Conservation (phyloP, 2,113 vertebrate species). For the Rhinogobius similis region DNA sequence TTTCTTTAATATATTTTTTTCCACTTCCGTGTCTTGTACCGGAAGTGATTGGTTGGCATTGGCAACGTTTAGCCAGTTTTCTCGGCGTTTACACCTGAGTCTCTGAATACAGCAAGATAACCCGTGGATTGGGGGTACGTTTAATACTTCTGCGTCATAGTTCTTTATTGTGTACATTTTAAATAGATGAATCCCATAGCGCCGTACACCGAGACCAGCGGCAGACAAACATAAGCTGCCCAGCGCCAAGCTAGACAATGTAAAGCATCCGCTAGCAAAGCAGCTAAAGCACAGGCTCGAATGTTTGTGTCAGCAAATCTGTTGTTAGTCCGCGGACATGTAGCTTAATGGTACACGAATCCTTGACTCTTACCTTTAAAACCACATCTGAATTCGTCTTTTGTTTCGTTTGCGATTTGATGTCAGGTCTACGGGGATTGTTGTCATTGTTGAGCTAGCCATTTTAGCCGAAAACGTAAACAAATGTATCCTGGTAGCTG, state of each 20-base stretch:
- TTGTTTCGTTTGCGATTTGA: neutral
- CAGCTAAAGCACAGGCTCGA: constrained; percentile 44
- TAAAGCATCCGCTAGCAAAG: constrained; percentile 38
- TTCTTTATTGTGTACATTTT: neutral
- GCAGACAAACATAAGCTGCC: constrained; percentile 21
- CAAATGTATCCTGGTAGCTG: constrained; percentile 44
- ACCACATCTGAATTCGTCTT: neutral
- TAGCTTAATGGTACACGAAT: neutral
- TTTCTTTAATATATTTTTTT: too few relatives aligned
- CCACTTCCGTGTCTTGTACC: constrained; percentile 65
- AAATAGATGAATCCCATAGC: neutral
- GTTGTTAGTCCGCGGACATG: neutral
- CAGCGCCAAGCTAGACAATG: constrained; percentile 53
- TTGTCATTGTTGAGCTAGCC: constrained; percentile 30
- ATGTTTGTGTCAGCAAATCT: constrained; percentile 47
- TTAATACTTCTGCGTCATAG: neutral
- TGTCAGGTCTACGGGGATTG: neutral
- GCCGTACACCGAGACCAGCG: neutral
- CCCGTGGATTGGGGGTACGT: constrained; percentile 64
- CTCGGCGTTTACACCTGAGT: constrained; percentile 41
- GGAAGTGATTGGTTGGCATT: constrained; percentile 80
- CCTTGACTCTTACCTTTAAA: neutral
- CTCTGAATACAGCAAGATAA: constrained; percentile 53
- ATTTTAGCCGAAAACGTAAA: constrained; percentile 62
- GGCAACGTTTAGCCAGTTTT: constrained; percentile 76